These are phyloP conservation scores for Rhombomys opimus DNA, from an alignment of 2,113 vertebrate species.

Conservation along the genomic window DNA sequence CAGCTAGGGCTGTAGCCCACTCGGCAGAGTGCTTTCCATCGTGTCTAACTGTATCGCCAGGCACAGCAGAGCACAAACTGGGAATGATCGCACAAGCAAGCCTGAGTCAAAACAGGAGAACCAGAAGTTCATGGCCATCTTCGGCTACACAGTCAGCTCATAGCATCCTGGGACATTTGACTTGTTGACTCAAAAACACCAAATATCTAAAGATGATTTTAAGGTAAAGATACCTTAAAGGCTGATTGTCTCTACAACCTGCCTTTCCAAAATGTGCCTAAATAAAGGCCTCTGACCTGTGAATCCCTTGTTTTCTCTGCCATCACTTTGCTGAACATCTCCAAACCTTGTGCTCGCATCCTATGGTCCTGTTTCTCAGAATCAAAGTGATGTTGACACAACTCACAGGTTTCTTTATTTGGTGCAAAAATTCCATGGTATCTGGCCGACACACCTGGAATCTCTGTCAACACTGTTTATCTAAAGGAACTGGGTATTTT, in stretches of 20 bases:
- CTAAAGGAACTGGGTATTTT: background rate
- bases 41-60: background rate
- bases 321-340: background rate
- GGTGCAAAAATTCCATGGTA: background rate
- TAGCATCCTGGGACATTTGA: background rate
- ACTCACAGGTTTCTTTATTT: background rate
- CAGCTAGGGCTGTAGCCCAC: too few species aligned
- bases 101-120: background rate
- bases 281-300: background rate
- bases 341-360: background rate
- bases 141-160: background rate
- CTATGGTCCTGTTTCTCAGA: background rate
- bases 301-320: background rate
- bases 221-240: background rate
- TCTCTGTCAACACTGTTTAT: background rate
- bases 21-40: background rate
- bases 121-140: background rate
- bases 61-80: background rate
- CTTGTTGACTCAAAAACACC: too few species aligned
- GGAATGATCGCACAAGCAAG: background rate
- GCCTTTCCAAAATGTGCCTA: background rate
- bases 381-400: background rate
- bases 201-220: background rate
- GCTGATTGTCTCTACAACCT: background rate
- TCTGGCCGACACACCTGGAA: background rate